Percentiles rank a stretch among this genome's conserved stretches.
phyloP scores from a whole-genome alignment of 2,797 vertebrate genomes.

The Gadopsis marmoratus region DNA sequence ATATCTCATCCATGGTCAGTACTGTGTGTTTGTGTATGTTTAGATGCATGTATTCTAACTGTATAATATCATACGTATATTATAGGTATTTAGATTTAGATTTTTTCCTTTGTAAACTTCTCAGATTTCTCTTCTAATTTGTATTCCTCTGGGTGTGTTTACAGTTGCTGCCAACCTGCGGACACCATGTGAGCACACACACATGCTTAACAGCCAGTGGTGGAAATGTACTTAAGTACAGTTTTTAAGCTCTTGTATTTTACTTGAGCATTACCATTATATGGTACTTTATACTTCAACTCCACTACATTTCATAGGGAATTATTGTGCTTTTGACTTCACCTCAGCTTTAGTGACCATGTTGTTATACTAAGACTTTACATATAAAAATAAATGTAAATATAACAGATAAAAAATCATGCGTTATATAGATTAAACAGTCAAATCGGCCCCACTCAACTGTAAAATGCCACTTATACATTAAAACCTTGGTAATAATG shows the following conservation, averaged over 20 bases:
- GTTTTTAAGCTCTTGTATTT: neutral
- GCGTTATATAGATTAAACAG: neutral
- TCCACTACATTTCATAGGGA: neutral
- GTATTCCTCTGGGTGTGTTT: constrained; percentile 12
- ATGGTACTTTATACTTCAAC: neutral
- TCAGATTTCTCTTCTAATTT: constrained; percentile 15
- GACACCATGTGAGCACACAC: neutral
- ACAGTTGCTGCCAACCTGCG: neutral
- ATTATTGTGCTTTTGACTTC: neutral
- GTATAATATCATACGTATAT: neutral
- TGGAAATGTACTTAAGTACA: neutral
- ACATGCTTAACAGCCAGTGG: neutral
- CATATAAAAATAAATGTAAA: neutral
- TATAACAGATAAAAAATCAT: neutral
- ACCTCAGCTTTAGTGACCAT: neutral
- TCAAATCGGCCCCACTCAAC: neutral
- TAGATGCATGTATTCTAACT: neutral
- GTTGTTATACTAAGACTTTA: neutral
- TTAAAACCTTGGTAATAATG: neutral
- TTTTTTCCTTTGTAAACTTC: neutral
- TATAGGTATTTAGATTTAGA: neutral
- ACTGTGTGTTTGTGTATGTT: constrained; percentile 14
- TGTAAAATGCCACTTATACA: neutral
- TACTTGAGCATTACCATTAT: neutral
- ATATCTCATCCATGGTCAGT: neutral